These are phyloP conservation scores for Sapayoa aenigma DNA, from an alignment of 2,113 vertebrate species.

Conservation along the genomic window DNA sequence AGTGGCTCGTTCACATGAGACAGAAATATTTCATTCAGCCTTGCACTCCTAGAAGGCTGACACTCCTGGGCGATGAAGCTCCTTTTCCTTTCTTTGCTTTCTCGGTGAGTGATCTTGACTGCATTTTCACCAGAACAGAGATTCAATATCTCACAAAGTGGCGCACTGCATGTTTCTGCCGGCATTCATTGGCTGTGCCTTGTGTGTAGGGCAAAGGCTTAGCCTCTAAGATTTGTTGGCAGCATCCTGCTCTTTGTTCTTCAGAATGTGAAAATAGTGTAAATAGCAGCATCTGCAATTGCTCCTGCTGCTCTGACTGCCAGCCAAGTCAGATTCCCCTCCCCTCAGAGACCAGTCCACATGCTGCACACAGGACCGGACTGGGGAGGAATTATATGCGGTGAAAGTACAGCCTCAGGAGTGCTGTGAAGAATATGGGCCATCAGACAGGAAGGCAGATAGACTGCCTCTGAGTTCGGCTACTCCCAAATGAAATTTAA, in stretches of 20 bases:
- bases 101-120: not conserved
- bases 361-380: conserved; percentile 25
- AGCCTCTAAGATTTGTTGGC: conserved; percentile 69
- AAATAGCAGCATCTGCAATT: conserved; percentile 74
- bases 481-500: conserved; percentile 48
- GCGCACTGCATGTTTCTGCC: conserved; percentile 20
- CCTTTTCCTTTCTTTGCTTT: conserved; percentile 1
- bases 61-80: conserved; percentile 1
- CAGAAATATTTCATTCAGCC: not conserved
- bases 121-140: conserved; percentile 25
- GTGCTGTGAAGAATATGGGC: conserved; percentile 26
- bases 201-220: not conserved
- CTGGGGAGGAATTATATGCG: not conserved
- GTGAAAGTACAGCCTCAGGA: conserved; percentile 29
- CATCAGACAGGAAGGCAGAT: conserved; percentile 30
- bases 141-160: conserved; percentile 5
- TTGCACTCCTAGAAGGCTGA: not conserved
- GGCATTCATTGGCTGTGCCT: conserved; percentile 12
- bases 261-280: conserved; percentile 64
- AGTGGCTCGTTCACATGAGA: not conserved
- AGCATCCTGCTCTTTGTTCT: conserved; percentile 76
- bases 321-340: conserved; percentile 58
- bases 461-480: not conserved
- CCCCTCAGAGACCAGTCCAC: conserved; percentile 20
- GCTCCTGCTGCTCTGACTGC: conserved; percentile 69